Conservation (phyloP, 2,888 invertebrate genomes). For the Callosobruchus maculatus region DNA sequence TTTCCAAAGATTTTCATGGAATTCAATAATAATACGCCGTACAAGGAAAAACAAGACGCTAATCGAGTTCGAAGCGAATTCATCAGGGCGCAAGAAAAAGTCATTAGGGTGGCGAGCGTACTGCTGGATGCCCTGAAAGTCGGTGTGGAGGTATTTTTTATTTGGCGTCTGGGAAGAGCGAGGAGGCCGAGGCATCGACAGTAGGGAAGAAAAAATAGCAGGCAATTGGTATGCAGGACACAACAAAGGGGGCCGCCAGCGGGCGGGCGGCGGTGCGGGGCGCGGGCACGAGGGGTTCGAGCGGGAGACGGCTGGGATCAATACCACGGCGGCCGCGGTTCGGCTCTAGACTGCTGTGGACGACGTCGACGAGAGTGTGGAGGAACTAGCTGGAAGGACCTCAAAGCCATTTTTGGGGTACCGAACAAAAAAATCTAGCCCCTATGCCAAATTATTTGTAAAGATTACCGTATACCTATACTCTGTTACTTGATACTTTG, state of each 20-base stretch:
- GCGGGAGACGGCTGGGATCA: not conserved
- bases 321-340: not conserved
- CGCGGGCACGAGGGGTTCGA: not conserved
- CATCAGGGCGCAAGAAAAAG: slow-evolving; percentile 22
- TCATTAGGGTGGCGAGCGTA: slow-evolving; percentile 44
- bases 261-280: not conserved
- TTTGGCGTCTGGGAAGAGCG: slow-evolving; percentile 30
- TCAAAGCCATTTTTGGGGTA: not conserved
- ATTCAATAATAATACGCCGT: not conserved
- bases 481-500: too few species aligned
- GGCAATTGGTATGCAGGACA: slow-evolving; percentile 62
- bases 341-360: not conserved
- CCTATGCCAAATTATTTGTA: too few species aligned
- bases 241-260: slow-evolving; percentile 47
- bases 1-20: not conserved
- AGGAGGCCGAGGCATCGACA: slow-evolving; percentile 30
- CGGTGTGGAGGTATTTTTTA: slow-evolving; percentile 44
- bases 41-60: not conserved
- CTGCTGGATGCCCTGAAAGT: slow-evolving; percentile 39
- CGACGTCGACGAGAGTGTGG: not conserved
- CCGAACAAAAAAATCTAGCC: too few species aligned
- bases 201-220: slow-evolving; percentile 53
- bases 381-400: not conserved
- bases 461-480: too few species aligned
- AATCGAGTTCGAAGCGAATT: not conserved